phyloP scores from a whole-genome alignment of 2,888 invertebrate species.

The Andrena bicolor region DNA sequence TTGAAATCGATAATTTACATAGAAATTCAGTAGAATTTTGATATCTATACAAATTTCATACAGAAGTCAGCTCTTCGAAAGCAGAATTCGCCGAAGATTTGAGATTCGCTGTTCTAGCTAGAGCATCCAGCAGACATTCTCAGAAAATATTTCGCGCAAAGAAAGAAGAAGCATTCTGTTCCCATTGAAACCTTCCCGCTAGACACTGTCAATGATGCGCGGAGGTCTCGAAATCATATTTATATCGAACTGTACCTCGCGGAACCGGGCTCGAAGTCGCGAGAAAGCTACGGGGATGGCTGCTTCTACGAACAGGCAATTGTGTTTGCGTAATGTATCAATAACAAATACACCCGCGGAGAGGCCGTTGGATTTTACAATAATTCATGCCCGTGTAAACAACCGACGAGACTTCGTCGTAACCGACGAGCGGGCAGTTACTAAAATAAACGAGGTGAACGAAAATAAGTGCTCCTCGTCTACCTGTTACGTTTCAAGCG shows the following conservation, averaged over 20 bases:
- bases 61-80: too few species aligned
- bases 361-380: background rate
- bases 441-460: slow-evolving; percentile 52
- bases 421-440: slow-evolving; percentile 27
- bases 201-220: too few species aligned
- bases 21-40: too few species aligned
- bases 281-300: background rate
- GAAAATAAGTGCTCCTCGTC: slow-evolving; percentile 44
- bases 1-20: too few species aligned
- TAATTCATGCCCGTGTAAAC: slow-evolving; percentile 11
- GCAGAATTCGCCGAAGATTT: too few species aligned
- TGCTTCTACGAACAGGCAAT: slow-evolving; percentile 9
- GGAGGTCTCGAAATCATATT: background rate
- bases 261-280: background rate
- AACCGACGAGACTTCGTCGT: slow-evolving; percentile 10
- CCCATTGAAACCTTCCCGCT: too few species aligned
- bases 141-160: too few species aligned
- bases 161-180: too few species aligned
- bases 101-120: too few species aligned
- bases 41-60: too few species aligned
- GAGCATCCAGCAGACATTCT: too few species aligned
- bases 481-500: slow-evolving; percentile 46
- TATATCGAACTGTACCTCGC: background rate
- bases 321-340: slow-evolving; percentile 12
- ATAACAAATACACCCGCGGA: slow-evolving; percentile 7